These are phyloP conservation scores for Gymnarchus niloticus DNA, from an alignment of 2,113 vertebrate genomes.

Conservation along the genomic window DNA sequence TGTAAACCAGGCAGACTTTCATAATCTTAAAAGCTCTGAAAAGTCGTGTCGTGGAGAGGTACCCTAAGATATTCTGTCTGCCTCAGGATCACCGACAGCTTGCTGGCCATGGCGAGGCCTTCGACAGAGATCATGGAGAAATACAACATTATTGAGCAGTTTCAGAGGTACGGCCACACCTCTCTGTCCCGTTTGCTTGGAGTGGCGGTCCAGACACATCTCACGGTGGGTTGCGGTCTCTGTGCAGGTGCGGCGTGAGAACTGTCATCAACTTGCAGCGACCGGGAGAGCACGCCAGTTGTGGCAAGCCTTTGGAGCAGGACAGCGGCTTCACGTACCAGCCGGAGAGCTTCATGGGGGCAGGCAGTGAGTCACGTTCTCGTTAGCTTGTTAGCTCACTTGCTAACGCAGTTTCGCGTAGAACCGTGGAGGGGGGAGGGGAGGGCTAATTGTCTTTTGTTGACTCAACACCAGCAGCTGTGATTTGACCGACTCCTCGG, in stretches of 20 bases:
- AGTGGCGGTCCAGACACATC: neutral
- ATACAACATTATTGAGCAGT: slow-evolving; percentile 85
- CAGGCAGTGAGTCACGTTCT: slow-evolving; percentile 75
- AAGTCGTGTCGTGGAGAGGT: too few relatives aligned
- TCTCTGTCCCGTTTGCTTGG: too few relatives aligned
- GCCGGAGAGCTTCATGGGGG: slow-evolving; percentile 91
- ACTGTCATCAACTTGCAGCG: slow-evolving; percentile 94
- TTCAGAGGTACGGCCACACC: slow-evolving; percentile 68
- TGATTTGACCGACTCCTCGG: neutral
- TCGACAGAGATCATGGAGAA: slow-evolving; percentile 89
- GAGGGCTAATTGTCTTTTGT: slow-evolving; percentile 4
- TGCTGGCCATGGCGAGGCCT: slow-evolving; percentile 92
- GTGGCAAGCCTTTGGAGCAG: slow-evolving; percentile 82
- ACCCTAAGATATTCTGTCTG: neutral
- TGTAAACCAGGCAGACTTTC: too few relatives aligned
- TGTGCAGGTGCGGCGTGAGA: slow-evolving; percentile 78
- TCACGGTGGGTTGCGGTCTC: neutral
- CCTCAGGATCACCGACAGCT: slow-evolving; percentile 86
- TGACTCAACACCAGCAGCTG: neutral
- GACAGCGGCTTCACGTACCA: slow-evolving; percentile 90
- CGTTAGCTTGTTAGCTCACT: slow-evolving; percentile 51
- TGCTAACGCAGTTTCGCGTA: slow-evolving; percentile 37
- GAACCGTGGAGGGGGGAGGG: slow-evolving; percentile 13
- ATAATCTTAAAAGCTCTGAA: too few relatives aligned
- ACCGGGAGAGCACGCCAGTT: slow-evolving; percentile 92